Percentiles rank a stretch among this genome's conserved stretches.
These are phyloP conservation scores for Andrena fulva DNA, from an alignment of 2,888 invertebrate species.

Conservation along the genomic window DNA sequence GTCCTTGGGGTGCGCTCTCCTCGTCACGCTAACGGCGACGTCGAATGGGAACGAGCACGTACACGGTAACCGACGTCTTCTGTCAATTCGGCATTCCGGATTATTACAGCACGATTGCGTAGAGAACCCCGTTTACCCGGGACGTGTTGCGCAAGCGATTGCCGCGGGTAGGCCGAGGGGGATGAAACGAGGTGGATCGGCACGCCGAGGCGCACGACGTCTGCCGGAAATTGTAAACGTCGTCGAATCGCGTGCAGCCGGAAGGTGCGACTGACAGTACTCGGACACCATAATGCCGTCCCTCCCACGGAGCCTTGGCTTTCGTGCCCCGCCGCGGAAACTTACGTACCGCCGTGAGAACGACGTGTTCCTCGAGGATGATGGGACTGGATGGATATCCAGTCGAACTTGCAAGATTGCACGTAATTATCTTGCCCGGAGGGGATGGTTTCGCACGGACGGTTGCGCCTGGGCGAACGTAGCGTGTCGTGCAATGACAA, in stretches of 20 bases:
- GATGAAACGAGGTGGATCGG: conserved; percentile 36
- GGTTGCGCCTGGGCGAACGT: conserved; percentile 17
- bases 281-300: conserved; percentile 68
- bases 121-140: conserved; percentile 65
- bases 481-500: not conserved
- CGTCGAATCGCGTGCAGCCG: conserved; percentile 78
- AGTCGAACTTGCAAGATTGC: conserved; percentile 57
- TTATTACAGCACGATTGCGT: conserved; percentile 69
- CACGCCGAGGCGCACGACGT: conserved; percentile 63
- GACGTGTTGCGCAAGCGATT: conserved; percentile 61
- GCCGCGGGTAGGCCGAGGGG: conserved; percentile 21
- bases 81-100: conserved; percentile 67
- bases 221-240: conserved; percentile 79
- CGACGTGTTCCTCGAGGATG: conserved; percentile 44
- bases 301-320: conserved; percentile 55
- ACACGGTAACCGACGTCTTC: conserved; percentile 58
- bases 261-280: conserved; percentile 80
- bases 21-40: conserved; percentile 10
- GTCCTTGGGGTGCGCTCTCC: not conserved
- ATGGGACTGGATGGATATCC: conserved; percentile 36
- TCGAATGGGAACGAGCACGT: conserved; percentile 39
- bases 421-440: conserved; percentile 48
- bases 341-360: conserved; percentile 39
- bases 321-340: conserved; percentile 58
- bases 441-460: conserved; percentile 27